Base-by-base conservation (phyloP, 2,888 invertebrate species). In the Gymnocheta viridis region DNA sequence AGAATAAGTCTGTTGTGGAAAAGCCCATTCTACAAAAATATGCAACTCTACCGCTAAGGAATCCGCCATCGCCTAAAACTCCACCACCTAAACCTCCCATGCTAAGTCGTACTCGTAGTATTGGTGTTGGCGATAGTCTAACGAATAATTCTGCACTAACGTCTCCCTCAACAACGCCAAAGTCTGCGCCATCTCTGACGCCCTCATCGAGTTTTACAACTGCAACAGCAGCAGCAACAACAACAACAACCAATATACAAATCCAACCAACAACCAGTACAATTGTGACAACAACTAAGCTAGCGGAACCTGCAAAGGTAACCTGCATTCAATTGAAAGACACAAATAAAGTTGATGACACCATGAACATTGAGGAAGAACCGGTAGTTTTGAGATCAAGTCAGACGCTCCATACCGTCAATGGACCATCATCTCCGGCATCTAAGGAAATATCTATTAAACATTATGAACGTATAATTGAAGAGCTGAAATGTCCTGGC, bases 401-500 rank as follows among this genome's bases (percentile, higher is more conserved):
- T 12, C 62, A 32, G 1, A 2, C 32, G 10, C 5, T 22, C 10
- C 60, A 78, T 2, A 62, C 62, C 35, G 56, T 73, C 27, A 81
- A 78, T 58, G 72, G 58, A 35, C 58, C 44, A 19, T 60, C 84
- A 38, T 85, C 85, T 10, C 76, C 86, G 6, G 14, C 73, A 22
- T 78, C 72, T 35, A 87, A 85, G 38, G 85, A 86, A 17, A 87
- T 90, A n/a, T 88, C 90, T 0, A 54, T 85, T 4, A 90, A 90
- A 27, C 91, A 91, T 70, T 92, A 92, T 74, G 91, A 92, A 85
- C 89, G 90, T 9, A 80, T 92, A 17, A 89, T 92, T 32, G 91
- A 91, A 79, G 91, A 92, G 81, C 85, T 92, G 7, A 89, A 91
- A 54, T 92, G 92, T 87, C 92, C 92, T 3, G 92, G 92, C 47